A percentile compares a stretch with the other conserved stretches of the same genome.
Conservation (phyloP, 2,113 vertebrate species). For the Periophthalmus modestus region DNA sequence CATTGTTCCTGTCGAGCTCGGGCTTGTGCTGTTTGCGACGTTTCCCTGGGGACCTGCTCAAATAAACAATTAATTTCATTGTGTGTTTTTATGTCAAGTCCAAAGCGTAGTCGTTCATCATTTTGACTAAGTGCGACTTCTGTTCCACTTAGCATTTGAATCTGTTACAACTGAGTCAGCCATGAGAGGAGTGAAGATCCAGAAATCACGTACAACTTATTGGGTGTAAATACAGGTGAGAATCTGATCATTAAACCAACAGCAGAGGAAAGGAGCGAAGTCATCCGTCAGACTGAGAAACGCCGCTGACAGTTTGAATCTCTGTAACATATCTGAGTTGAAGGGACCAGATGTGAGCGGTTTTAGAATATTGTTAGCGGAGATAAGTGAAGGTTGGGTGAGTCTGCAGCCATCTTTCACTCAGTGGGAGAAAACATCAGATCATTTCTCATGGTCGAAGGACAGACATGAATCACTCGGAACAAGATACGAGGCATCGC, state of each 20-base stretch:
- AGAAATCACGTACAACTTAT: slow-evolving; percentile 14
- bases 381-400: slow-evolving; percentile 10
- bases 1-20: slow-evolving; percentile 25
- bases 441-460: slow-evolving; percentile 12
- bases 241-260: slow-evolving; percentile 30
- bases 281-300: slow-evolving; percentile 3
- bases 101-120: slow-evolving; percentile 54
- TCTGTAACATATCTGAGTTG: background rate
- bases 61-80: slow-evolving; percentile 55
- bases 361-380: background rate
- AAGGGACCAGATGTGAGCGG: slow-evolving; percentile 4
- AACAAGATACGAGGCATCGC: background rate
- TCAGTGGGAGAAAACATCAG: slow-evolving; percentile 10
- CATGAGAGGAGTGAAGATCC: slow-evolving; percentile 21
- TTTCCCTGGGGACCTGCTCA: slow-evolving; percentile 35
- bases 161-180: slow-evolving; percentile 40
- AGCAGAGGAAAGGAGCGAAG: background rate
- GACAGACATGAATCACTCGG: background rate
- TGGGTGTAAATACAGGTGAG: slow-evolving; percentile 12
- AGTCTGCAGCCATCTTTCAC: slow-evolving; percentile 6
- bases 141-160: slow-evolving; percentile 49
- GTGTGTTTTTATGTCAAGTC: slow-evolving; percentile 55
- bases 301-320: background rate
- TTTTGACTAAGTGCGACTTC: slow-evolving; percentile 55
- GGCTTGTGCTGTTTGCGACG: slow-evolving; percentile 33